These are phyloP conservation scores for Mythimna albipuncta DNA, from an alignment of 2,888 invertebrate genomes.

Conservation along the genomic window DNA sequence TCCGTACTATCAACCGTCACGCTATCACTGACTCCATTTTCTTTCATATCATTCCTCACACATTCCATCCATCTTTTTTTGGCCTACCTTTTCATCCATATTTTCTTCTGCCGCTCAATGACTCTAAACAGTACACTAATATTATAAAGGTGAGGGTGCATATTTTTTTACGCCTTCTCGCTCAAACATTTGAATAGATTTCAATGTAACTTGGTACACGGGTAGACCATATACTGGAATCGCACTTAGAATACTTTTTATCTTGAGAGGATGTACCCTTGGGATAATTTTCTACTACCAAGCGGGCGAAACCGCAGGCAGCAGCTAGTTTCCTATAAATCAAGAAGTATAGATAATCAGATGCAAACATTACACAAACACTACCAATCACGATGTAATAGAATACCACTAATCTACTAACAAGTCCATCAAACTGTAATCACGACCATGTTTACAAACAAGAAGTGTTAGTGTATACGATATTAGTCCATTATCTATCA, in stretches of 20 bases:
- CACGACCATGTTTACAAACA: conserved; percentile 54
- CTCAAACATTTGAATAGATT: too few relatives aligned
- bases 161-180: too few relatives aligned
- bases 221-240: too few relatives aligned
- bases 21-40: not conserved
- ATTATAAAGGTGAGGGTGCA: too few relatives aligned
- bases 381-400: conserved; percentile 28
- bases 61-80: not conserved
- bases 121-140: too few relatives aligned
- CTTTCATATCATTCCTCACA: not conserved
- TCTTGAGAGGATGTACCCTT: too few relatives aligned
- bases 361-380: conserved; percentile 34
- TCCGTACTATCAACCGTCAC: not conserved
- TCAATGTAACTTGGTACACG: too few relatives aligned
- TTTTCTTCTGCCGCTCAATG: not conserved
- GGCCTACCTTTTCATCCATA: too few relatives aligned
- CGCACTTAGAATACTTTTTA: too few relatives aligned
- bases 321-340: not conserved
- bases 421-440: conserved; percentile 60
- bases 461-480: conserved; percentile 56
- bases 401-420: conserved; percentile 54
- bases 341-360: not conserved
- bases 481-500: conserved; percentile 67
- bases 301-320: too few relatives aligned
- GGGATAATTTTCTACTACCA: too few relatives aligned